Conservation (phyloP, 1,140 invertebrate genomes). For the Daktulosphaira vitifoliae region DNA sequence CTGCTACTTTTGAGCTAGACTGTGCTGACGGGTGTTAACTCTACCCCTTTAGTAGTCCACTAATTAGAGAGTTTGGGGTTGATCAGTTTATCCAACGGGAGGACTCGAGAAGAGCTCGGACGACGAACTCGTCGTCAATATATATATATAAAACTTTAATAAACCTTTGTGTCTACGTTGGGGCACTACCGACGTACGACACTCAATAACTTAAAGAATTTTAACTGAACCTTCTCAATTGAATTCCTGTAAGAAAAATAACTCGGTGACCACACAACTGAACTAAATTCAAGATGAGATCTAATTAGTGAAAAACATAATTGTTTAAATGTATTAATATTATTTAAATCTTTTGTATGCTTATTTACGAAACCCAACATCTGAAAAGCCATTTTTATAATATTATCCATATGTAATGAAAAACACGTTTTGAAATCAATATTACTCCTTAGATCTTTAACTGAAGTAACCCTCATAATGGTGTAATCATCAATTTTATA, state of each 20-base stretch:
- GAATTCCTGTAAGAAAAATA: not conserved
- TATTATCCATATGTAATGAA: no score
- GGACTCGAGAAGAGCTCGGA: no score
- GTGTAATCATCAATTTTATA: no score
- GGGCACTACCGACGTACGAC: no score
- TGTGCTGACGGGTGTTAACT: no score
- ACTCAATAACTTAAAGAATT: not conserved
- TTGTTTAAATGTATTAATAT: not conserved
- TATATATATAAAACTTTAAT: no score
- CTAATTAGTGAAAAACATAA: constrained; percentile 6
- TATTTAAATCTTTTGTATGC: not conserved
- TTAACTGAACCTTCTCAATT: not conserved
- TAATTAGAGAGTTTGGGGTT: not conserved
- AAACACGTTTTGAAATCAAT: no score
- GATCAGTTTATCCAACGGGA: not conserved
- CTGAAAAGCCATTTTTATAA: not conserved
- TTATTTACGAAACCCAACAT: not conserved
- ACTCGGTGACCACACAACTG: not conserved
- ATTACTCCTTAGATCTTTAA: not conserved
- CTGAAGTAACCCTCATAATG: no score
- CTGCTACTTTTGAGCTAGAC: no score
- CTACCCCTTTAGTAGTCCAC: not conserved
- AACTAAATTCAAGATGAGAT: constrained; percentile 11
- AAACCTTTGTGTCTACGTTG: no score
- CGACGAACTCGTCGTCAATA: no score